Conservation (phyloP, 2,113 vertebrate species). For the Tapirus terrestris region DNA sequence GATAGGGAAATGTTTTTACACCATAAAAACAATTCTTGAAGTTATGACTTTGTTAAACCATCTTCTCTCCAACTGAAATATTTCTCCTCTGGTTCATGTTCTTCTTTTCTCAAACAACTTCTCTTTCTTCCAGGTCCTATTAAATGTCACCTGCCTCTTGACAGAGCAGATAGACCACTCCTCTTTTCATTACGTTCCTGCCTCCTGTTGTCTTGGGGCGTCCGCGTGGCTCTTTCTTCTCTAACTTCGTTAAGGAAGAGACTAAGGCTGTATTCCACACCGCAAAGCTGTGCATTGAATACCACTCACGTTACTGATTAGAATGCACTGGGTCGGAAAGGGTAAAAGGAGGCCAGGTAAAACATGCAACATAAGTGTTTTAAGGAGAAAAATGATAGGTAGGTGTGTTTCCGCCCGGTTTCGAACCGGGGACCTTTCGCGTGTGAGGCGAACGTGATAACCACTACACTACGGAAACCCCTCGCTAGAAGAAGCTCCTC, state of each 20-base stretch:
- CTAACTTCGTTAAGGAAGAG: neutral
- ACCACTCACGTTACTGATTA: too few relatives aligned
- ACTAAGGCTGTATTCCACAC: neutral
- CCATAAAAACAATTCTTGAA: neutral
- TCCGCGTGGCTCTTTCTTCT: neutral
- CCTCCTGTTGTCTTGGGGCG: too few relatives aligned
- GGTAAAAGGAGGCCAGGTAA: neutral
- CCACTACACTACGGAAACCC: neutral
- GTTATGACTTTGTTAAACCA: neutral
- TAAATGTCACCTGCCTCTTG: neutral
- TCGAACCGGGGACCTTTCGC: neutral
- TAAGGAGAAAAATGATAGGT: accelerated
- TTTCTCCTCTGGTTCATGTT: neutral
- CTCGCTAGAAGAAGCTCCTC: accelerated
- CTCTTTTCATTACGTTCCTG: neutral
- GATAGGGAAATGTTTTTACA: neutral
- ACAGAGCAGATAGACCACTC: too few relatives aligned
- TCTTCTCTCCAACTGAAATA: neutral
- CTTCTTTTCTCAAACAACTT: neutral
- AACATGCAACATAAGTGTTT: accelerated
- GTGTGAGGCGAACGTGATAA: neutral
- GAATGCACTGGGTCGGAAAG: neutral
- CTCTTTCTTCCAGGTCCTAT: neutral
- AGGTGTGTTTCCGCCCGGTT: neutral
- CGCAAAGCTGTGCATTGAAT: too few relatives aligned